Percentiles rank a stretch among this genome's conserved stretches.
Conservation (phyloP, 2,888 invertebrate species). For the Drymonia ruficornis region DNA sequence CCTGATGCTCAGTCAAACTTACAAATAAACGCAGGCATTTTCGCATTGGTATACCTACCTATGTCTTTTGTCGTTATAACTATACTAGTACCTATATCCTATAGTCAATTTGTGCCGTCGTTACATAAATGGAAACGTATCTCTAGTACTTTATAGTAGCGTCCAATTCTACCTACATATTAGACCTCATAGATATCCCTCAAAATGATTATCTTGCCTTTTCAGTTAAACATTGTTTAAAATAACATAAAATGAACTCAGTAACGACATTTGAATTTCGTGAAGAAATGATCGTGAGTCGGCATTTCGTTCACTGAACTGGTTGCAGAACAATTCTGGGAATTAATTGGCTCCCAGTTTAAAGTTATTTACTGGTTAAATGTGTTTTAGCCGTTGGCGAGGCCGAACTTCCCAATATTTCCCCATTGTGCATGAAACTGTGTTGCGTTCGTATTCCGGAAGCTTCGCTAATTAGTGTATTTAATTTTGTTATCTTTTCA, state of each 20-base stretch:
- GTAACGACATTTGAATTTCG: neutral
- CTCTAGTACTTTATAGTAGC: too few species aligned
- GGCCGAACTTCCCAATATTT: slow-evolving; percentile 12
- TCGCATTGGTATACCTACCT: too few species aligned
- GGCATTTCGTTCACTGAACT: slow-evolving; percentile 7
- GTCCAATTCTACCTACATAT: too few species aligned
- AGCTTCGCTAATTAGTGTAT: neutral
- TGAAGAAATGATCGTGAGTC: neutral
- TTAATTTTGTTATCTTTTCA: neutral
- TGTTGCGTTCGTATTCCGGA: slow-evolving; percentile 8
- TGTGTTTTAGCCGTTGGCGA: slow-evolving; percentile 23
- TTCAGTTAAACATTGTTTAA: neutral
- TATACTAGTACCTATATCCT: too few species aligned
- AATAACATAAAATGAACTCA: neutral
- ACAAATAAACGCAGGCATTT: too few species aligned
- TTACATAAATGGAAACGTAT: too few species aligned
- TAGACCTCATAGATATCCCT: too few species aligned
- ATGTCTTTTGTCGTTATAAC: too few species aligned
- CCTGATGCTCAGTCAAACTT: too few species aligned
- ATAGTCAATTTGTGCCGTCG: too few species aligned
- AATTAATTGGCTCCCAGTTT: slow-evolving; percentile 35
- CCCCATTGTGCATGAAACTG: slow-evolving; percentile 6
- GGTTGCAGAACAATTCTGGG: slow-evolving; percentile 27
- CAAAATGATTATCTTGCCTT: too few species aligned
- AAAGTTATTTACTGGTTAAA: slow-evolving; percentile 32